These are phyloP conservation scores for Orientallactaga bullata DNA, from an alignment of 2,113 vertebrate genomes.

Conservation along the genomic window DNA sequence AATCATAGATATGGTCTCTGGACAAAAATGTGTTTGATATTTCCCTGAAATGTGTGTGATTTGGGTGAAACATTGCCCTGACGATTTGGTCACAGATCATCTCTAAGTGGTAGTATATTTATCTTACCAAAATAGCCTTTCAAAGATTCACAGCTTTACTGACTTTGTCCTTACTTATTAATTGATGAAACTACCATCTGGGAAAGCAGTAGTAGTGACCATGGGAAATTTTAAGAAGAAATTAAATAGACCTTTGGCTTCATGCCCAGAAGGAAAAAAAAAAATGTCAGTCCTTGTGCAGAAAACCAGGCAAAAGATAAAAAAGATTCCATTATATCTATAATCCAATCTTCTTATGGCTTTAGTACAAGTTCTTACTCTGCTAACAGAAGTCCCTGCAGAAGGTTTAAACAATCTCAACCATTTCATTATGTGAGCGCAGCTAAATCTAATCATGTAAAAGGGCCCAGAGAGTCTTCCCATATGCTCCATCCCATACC, in stretches of 20 bases:
- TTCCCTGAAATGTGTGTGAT: conserved; percentile 4
- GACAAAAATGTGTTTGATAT: not conserved
- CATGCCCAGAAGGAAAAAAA: conserved; percentile 62
- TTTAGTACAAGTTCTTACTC: conserved; percentile 79
- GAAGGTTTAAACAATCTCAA: conserved; percentile 82
- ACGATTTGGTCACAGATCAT: not conserved
- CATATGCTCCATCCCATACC: conserved; percentile 72
- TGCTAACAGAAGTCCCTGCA: conserved; percentile 83
- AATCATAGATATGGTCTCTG: not conserved
- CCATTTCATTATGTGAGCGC: conserved; percentile 82
- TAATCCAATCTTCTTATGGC: conserved; percentile 82
- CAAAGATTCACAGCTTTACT: conserved; percentile 58
- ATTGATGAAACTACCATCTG: conserved; percentile 57
- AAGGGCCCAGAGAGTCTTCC: conserved; percentile 76
- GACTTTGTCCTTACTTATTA: conserved; percentile 75
- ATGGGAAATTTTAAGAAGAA: conserved; percentile 75
- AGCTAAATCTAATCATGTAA: conserved; percentile 81
- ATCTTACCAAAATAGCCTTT: not conserved
- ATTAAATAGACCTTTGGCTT: conserved; percentile 81
- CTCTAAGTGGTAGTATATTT: not conserved
- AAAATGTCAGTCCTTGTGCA: conserved; percentile 71
- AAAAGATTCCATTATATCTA: conserved; percentile 81
- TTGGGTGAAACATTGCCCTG: not conserved
- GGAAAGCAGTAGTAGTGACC: conserved; percentile 67
- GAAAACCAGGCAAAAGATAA: conserved; percentile 79